Base-by-base conservation (phyloP, 53 echinoderm and acorn worm species). In the Antedon mediterranea region DNA sequence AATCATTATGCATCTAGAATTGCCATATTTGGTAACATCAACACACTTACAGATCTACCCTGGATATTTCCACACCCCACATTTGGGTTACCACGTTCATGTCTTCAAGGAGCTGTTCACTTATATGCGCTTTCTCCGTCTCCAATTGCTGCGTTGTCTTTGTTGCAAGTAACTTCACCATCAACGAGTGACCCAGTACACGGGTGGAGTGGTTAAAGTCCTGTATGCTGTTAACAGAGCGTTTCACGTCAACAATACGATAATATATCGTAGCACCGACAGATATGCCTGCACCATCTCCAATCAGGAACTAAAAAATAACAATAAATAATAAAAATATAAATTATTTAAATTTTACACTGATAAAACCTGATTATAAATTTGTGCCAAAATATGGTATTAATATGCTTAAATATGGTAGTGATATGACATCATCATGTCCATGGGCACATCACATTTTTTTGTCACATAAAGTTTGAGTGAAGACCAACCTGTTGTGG, bases 21-120 rank as follows among this genome's bases (percentile, higher is more conserved):
- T 37, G 37, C 37, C 37, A n/a, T n/a, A n/a, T n/a, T n/a, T n/a
- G n/a, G n/a, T 41, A 13, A 41, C 41, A 41, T 41, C 41, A 41
- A 41, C 23, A 11, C 9, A 88, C 97, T 91, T 86, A 97, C 97
- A 97, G 77, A 76, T 97, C 97, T 23, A 91, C 90, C 20, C 89
- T 83, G 85, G 92, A 92, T 80, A 97, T 83, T 72, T 92, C 92
- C 5, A 97, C 92, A 0, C 97, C 97, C 97, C 97, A 97, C 31
- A 79, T 88, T 71, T 84, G 84, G 0, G 97, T 90, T 18, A 87
- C 88, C 15, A 74, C 31, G 71, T 97, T 97, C 92, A 97, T 86
- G 30, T 87, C 86, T 28, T 91, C 88, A 74, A 88, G 97, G 75
- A 97, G 85, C 20, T 81, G 32, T 26, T 79, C 73, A 30, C 84